Evolutionary conservation across 2,888 invertebrate genomes (phyloP).

Genomic region (Leucania comma): DNA sequence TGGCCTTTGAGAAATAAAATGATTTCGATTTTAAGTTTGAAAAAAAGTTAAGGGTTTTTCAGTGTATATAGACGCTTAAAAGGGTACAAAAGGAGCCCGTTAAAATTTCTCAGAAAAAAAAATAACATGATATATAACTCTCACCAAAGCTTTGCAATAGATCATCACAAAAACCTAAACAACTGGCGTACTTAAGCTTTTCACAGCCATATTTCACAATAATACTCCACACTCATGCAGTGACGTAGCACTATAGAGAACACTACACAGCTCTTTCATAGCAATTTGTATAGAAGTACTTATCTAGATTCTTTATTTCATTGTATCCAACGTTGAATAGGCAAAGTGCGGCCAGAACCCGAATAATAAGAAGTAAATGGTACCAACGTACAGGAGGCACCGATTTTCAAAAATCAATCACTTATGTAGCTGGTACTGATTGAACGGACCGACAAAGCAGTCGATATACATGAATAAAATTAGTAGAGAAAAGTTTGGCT

Average conservation of each 20-base stretch:
- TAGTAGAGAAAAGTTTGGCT: constrained; percentile 35
- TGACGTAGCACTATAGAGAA: constrained; percentile 51
- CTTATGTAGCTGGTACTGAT: constrained; percentile 88
- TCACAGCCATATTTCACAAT: constrained; percentile 46
- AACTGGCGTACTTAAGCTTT: constrained; percentile 22
- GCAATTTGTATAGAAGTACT: constrained; percentile 62
- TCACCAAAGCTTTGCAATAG: constrained; percentile 22
- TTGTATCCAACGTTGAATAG: constrained; percentile 64
- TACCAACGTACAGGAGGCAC: constrained; percentile 83
- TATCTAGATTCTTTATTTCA: constrained; percentile 61
- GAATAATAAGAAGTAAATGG: constrained; percentile 80
- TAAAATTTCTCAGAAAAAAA: neutral
- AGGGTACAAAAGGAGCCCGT: neutral
- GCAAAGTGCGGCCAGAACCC: constrained; percentile 63
- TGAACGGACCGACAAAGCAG: constrained; percentile 81
- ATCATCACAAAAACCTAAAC: constrained; percentile 30
- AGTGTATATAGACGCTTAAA: neutral
- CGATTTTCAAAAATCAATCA: constrained; percentile 88
- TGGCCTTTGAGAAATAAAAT: no score
- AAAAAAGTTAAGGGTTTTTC: neutral
- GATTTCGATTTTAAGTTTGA: no score
- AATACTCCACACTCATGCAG: constrained; percentile 44
- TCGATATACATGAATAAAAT: constrained; percentile 46
- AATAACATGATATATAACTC: constrained; percentile 2
- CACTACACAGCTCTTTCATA: constrained; percentile 47